Percentiles rank a stretch among this genome's conserved stretches.
Conservation (phyloP, 2,797 vertebrate species). For the Anguilla obscura region DNA sequence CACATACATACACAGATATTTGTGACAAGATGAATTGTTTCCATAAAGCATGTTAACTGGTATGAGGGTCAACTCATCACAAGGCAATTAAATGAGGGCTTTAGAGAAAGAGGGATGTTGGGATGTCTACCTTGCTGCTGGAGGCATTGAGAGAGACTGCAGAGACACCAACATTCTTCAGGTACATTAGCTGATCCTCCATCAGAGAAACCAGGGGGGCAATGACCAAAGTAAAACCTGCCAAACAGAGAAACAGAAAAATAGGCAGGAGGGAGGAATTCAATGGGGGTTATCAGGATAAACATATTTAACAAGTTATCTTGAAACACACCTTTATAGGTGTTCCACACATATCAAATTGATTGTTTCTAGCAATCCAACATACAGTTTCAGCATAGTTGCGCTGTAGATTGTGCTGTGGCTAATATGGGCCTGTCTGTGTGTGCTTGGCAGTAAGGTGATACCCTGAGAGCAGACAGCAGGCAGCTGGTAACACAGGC, state of each 20-base stretch:
- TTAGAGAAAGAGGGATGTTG: not conserved
- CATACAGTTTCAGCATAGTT: not conserved
- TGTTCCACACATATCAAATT: not conserved
- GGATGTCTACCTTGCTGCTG: slow-evolving; percentile 80
- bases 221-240: slow-evolving; percentile 92
- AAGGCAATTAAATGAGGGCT: not conserved
- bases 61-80: not conserved
- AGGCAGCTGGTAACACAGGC: slow-evolving; percentile 93
- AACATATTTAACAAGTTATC: not conserved
- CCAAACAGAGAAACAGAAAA: slow-evolving; percentile 9
- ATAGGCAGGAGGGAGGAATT: not conserved
- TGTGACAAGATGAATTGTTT: not conserved
- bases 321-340: not conserved
- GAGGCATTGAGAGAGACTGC: slow-evolving; percentile 86
- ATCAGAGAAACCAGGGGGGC: slow-evolving; percentile 93
- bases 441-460: slow-evolving; percentile 13
- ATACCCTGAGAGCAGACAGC: slow-evolving; percentile 87
- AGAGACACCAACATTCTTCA: slow-evolving; percentile 79
- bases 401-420: not conserved
- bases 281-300: not conserved
- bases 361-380: not conserved
- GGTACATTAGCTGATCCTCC: slow-evolving; percentile 95
- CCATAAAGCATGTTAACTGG: not conserved
- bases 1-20: not conserved
- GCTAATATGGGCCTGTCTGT: not conserved